Base-by-base conservation (phyloP, 2,888 invertebrate species). In the Thecocarcelia acutangulata region DNA sequence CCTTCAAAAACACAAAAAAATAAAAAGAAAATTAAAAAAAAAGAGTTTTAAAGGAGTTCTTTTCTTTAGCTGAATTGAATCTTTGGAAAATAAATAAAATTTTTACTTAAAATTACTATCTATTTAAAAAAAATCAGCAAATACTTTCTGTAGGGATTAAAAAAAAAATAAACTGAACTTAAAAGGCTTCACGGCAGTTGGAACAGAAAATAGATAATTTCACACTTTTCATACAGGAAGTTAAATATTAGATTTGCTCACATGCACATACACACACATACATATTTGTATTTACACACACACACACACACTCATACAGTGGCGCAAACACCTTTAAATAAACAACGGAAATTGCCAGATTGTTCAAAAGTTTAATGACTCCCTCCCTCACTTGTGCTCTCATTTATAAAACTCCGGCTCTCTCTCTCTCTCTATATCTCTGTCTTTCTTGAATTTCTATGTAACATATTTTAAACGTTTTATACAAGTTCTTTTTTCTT, bases 291-390 rank as follows among this genome's bases (percentile, higher is more conserved):
- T 5, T 2, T 52, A 68, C 64, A 58, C 44, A 11, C 33, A 28
- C 21, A 68, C 46, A 24, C 69, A 33, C 15, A 9, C 46, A n/a
- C 13, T 21, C 5, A 21, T 6, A 3, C 48, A 11, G 13, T 6
- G 2, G 9, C 13, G 24, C 24, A 13, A 13, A 24, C 37, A 46
- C 42, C 56, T 46, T 13, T n/a, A 19, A 42, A 15, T 5, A 66
- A 70, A 46, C 54, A 59, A 56, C 68, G 68, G 77, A 76, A 77
- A 77, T 63, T 56, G 58, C 69, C 75, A 63, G 73, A 76, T 58
- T 64, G 37, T 44, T 75, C 58, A 21, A 56, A 77, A 81, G 73
- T 77, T 73, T 56, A 68, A 58, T 73, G 66, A 79, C 78, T 73
- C 59, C 63, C 54, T 70, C 69, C 54, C 64, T 72, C 52, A 44